These are phyloP conservation scores for Crotalus viridis DNA, from an alignment of 2,113 vertebrate genomes.

Conservation along the genomic window DNA sequence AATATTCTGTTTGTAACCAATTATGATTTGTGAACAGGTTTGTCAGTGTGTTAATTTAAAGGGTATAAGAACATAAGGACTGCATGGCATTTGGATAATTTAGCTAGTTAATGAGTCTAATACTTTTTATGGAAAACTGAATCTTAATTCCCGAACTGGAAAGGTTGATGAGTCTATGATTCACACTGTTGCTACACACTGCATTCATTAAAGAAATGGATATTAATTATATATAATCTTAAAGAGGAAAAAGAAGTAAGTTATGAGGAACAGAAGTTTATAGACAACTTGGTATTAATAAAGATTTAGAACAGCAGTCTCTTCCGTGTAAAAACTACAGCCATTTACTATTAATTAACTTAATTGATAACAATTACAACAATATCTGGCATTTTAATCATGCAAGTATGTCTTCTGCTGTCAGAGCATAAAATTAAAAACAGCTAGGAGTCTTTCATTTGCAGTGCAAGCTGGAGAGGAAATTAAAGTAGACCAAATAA, in stretches of 20 bases:
- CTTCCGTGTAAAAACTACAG: conserved; percentile 50
- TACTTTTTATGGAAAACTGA: conserved; percentile 33
- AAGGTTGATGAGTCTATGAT: conserved; percentile 1
- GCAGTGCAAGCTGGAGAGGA: conserved; percentile 56
- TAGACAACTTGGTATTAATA: conserved; percentile 51
- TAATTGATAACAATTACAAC: conserved; percentile 74
- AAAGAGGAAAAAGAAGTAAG: conserved; percentile 21
- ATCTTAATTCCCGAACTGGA: conserved; percentile 31
- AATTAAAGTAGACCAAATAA: conserved; percentile 62
- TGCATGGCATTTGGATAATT: conserved; percentile 25
- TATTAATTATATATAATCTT: conserved; percentile 53
- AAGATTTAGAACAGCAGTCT: conserved; percentile 47
- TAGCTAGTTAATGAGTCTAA: conserved; percentile 28
- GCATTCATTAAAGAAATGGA: conserved; percentile 32
- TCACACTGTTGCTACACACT: background rate
- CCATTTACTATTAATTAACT: conserved; percentile 71
- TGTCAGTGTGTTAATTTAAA: conserved; percentile 20
- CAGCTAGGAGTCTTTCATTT: conserved; percentile 65
- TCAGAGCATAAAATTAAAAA: conserved; percentile 71
- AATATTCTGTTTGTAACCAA: background rate
- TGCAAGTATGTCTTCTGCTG: conserved; percentile 66
- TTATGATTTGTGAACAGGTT: conserved; percentile 6
- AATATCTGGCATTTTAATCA: conserved; percentile 73
- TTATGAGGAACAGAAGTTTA: conserved; percentile 42
- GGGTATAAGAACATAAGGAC: conserved; percentile 7